Conservation (phyloP, 2,888 invertebrate genomes). For the Pherbina coryleti region DNA sequence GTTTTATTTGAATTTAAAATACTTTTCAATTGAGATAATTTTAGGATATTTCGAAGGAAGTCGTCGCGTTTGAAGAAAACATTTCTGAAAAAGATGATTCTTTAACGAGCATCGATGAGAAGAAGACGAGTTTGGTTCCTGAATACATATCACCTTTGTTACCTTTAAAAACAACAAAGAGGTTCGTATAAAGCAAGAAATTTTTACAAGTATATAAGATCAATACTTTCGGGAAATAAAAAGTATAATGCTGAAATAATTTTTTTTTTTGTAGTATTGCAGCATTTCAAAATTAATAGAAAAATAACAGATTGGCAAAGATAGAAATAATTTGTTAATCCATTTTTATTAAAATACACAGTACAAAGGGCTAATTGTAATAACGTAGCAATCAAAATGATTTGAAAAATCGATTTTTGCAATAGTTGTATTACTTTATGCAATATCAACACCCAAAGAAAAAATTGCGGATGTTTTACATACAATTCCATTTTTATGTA, state of each 20-base stretch:
- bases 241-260: neutral
- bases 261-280: neutral
- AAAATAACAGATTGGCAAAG: neutral
- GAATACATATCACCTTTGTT: conserved; percentile 53
- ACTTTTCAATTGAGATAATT: conserved; percentile 26
- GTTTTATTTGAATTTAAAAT: conserved; percentile 8
- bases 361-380: too few species aligned
- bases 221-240: neutral
- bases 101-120: neutral
- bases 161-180: conserved; percentile 49
- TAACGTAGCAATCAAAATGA: too few species aligned
- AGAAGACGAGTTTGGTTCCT: conserved; percentile 15
- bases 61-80: neutral
- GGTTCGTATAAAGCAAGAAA: conserved; percentile 42
- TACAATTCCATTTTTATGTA: too few species aligned
- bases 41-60: conserved; percentile 10
- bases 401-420: too few species aligned
- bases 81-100: neutral
- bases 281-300: neutral
- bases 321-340: too few species aligned
- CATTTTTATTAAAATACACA: too few species aligned
- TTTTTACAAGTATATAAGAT: too few species aligned
- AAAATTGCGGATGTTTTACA: too few species aligned
- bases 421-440: too few species aligned
- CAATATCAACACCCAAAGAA: too few species aligned